Base-by-base conservation (phyloP, 2,888 invertebrate genomes). In the Prenolepis imparis region DNA sequence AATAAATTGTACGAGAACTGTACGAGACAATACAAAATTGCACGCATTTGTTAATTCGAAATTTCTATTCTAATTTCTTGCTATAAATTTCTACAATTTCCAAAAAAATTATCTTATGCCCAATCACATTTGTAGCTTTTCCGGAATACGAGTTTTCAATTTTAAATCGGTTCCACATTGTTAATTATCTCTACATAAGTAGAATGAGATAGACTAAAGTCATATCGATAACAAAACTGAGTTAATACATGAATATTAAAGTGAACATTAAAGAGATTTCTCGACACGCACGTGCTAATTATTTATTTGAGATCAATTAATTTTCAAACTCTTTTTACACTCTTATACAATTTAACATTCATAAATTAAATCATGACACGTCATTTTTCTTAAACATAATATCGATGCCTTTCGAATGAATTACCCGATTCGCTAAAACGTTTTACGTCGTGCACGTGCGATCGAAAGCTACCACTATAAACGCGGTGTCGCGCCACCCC, bases 401-500 rank as follows among this genome's bases (percentile, higher is more conserved):
- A 63, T 44, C 66, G 15, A 21, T 15, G 18, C 0, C 18, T 64
- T 4, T 48, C 6, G 21, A 64, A 36, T 3, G 24, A 48, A 36
- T 75, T 36, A 67, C 15, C 36, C 8, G 75, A 52, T 24, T 44
- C 15, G n/a, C 63, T 24, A 12, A 63, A 28, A 36, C 3, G n/a
- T 15, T 39, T 52, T 24, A 75, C 28, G 21, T 48, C 55, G 39
- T 12, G 44, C 70, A 41, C 59, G 59, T 59, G 44, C 73, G 44
- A 18, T 59, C 68, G 78, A 72, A 73, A 80, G 78, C 78, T 59
- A 44, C 72, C 73, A 12, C 78, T 59, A 57, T n/a, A 3, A 28
- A 21, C 32, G 32, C 44, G 32, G 39, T 63, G 24, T 52, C 63
- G 81, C 73, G 52, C 63, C 78, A 81, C 28, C 81, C 81, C 55